These are phyloP conservation scores for Aptenodytes patagonicus DNA, from an alignment of 2,113 vertebrate species.

Conservation along the genomic window DNA sequence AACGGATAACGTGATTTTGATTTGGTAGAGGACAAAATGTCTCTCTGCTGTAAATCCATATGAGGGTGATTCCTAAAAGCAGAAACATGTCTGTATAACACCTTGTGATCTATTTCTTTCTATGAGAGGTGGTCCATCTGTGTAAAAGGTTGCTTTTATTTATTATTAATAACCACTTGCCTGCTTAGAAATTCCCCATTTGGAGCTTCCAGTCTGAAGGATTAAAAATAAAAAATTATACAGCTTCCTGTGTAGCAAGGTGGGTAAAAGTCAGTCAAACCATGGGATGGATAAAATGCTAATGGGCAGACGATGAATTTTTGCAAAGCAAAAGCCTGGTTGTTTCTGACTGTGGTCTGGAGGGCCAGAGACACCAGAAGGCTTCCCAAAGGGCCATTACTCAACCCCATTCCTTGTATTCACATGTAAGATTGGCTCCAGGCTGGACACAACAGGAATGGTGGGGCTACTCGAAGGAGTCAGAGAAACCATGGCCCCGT, in stretches of 20 bases:
- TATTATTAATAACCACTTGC: conserved; percentile 45
- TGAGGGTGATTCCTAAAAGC: neutral
- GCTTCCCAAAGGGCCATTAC: neutral
- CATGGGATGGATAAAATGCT: neutral
- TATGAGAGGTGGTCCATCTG: neutral
- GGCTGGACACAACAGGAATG: neutral
- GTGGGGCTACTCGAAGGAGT: neutral
- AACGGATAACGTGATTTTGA: neutral
- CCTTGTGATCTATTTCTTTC: neutral
- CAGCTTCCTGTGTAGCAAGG: neutral
- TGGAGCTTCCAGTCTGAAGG: neutral
- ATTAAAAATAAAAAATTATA: neutral
- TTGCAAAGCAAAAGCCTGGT: neutral
- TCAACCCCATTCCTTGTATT: neutral
- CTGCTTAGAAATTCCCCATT: neutral
- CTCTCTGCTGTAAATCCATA: neutral
- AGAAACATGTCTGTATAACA: neutral
- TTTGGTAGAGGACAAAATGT: neutral
- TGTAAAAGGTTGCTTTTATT: conserved; percentile 33
- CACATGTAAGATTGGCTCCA: neutral
- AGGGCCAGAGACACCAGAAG: neutral
- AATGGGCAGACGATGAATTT: neutral
- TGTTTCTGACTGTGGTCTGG: neutral
- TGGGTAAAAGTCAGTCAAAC: neutral
- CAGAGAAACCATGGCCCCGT: neutral